Evolutionary conservation across 2,113 vertebrate species (phyloP).

Genomic region (Corvus hawaiiensis): DNA sequence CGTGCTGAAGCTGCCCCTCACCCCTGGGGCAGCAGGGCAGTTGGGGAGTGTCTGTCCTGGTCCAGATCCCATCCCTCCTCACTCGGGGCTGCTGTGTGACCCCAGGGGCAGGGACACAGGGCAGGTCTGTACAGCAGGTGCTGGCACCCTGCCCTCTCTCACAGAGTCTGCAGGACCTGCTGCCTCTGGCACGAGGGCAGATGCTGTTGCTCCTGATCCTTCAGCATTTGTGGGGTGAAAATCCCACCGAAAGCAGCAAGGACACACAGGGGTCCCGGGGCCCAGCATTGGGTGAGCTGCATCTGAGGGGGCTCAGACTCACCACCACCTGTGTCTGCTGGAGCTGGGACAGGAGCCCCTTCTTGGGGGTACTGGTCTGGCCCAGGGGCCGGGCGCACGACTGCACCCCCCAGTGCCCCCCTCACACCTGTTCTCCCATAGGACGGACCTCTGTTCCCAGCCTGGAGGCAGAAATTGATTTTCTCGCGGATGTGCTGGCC

Average conservation of each 20-base stretch:
- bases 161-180: neutral
- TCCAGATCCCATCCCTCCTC: neutral
- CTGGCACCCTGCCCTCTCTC: neutral
- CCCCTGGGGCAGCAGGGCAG: fast-evolving
- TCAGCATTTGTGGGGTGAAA: neutral
- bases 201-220: neutral
- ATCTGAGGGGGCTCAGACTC: neutral
- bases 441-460: conserved; percentile 40
- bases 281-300: neutral
- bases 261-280: fast-evolving
- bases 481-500: conserved; percentile 79
- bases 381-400: fast-evolving
- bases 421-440: neutral
- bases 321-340: neutral
- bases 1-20: neutral
- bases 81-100: fast-evolving
- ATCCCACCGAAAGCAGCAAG: neutral
- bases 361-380: neutral
- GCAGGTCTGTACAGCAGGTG: neutral
- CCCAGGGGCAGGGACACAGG: neutral
- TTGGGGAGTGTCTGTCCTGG: neutral
- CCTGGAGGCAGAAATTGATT: conserved; percentile 86
- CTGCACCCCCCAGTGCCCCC: fast-evolving
- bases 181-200: neutral
- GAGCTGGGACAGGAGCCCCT: neutral